Percentiles rank a stretch among this genome's conserved stretches.
Conservation (phyloP, 2,113 vertebrate species). For the Zeus faber region DNA sequence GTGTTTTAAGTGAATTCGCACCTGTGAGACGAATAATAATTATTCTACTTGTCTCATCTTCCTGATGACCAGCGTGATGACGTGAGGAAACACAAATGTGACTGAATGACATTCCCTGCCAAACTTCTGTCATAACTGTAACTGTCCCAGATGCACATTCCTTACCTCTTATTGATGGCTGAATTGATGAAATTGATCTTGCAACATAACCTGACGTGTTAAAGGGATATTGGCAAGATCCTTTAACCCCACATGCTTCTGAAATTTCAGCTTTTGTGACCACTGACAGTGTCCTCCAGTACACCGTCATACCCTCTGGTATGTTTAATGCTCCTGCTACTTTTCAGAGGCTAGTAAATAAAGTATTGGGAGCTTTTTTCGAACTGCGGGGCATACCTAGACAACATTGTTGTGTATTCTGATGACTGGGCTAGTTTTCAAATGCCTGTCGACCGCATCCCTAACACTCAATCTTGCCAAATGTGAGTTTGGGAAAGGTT, state of each 20-base stretch:
- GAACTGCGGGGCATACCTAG: background rate
- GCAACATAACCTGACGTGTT: background rate
- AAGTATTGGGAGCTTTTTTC: background rate
- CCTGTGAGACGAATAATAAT: no score
- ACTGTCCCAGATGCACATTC: background rate
- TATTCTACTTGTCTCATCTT: background rate
- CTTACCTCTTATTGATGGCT: background rate
- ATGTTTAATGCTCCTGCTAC: background rate
- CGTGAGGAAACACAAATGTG: background rate
- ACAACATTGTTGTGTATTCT: no score
- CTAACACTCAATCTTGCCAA: background rate
- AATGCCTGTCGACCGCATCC: background rate
- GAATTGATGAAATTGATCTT: background rate
- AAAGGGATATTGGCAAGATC: slow-evolving; percentile 1
- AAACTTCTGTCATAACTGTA: background rate
- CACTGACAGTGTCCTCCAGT: background rate
- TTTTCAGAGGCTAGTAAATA: background rate
- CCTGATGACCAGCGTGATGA: background rate
- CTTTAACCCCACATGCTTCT: background rate
- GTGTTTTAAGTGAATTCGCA: no score
- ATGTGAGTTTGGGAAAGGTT: slow-evolving; percentile 1
- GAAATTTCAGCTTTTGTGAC: background rate
- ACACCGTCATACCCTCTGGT: background rate
- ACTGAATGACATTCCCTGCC: background rate
- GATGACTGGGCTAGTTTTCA: background rate